Conservation (phyloP, 2,888 invertebrate species). For the Ecliptopera silaceata region DNA sequence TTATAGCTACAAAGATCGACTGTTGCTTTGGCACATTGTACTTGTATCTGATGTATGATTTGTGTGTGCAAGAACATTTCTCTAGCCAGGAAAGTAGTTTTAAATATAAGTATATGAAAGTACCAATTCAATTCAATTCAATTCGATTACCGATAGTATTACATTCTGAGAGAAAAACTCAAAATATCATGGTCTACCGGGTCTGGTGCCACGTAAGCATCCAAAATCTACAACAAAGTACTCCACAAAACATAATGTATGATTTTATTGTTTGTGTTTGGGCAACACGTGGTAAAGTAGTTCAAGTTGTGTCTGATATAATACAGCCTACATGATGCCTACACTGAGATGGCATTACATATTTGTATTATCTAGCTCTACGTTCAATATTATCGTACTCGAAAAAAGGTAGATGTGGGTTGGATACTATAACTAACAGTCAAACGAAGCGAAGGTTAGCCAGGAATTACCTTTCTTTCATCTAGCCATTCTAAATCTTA, state of each 20-base stretch:
- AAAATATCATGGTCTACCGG: background rate
- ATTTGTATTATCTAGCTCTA: too few species aligned
- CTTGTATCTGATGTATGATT: background rate
- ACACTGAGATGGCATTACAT: background rate
- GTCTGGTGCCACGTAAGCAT: background rate
- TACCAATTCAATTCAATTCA: too few species aligned
- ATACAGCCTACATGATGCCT: background rate
- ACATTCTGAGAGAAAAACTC: background rate
- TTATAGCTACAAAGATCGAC: background rate
- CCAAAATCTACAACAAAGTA: background rate
- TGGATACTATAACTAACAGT: too few species aligned
- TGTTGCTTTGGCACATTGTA: constrained; percentile 1
- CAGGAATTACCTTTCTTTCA: too few species aligned
- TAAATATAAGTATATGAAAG: too few species aligned
- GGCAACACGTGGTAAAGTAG: constrained; percentile 19
- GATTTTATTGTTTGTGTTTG: constrained; percentile 20
- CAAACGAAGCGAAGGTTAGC: too few species aligned
- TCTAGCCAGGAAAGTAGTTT: background rate
- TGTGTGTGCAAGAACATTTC: background rate
- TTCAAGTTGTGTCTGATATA: constrained; percentile 14
- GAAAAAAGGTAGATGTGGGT: too few species aligned
- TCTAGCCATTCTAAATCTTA: too few species aligned
- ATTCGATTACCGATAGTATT: too few species aligned
- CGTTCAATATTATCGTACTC: too few species aligned
- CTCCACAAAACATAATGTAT: constrained; percentile 7